Evolutionary conservation across 2,888 invertebrate genomes (phyloP).

Genomic region (Synanthedon formicaeformis): DNA sequence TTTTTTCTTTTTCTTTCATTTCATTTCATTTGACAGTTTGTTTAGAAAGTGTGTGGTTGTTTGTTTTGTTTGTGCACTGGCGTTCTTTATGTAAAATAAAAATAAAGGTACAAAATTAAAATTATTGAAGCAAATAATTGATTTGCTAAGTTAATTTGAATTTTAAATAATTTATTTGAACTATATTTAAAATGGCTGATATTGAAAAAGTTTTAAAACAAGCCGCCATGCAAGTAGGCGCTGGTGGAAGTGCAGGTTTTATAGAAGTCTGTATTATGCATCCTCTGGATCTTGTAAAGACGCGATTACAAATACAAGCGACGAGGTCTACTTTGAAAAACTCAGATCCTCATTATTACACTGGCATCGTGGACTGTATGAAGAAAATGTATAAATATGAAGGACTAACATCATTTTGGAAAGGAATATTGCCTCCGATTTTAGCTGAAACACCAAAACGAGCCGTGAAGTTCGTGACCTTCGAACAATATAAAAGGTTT

Average conservation of each 20-base stretch:
- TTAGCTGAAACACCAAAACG: slow-evolving; percentile 95
- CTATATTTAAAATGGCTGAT: slow-evolving; percentile 41
- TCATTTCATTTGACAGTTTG: too few species aligned
- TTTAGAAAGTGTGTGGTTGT: too few species aligned
- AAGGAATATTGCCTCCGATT: slow-evolving; percentile 93
- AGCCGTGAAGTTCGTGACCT: slow-evolving; percentile 93
- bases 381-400: slow-evolving; percentile 88
- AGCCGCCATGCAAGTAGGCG: slow-evolving; percentile 83
- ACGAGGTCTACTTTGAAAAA: slow-evolving; percentile 21
- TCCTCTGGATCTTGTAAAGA: slow-evolving; percentile 93
- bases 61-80: too few species aligned
- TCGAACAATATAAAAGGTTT: slow-evolving; percentile 91
- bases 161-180: neutral
- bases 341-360: slow-evolving; percentile 74
- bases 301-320: slow-evolving; percentile 71
- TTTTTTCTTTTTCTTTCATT: too few species aligned
- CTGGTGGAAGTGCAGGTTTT: slow-evolving; percentile 93
- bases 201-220: slow-evolving; percentile 70
- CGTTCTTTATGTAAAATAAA: slow-evolving; percentile 3
- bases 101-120: neutral
- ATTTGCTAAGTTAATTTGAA: neutral
- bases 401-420: slow-evolving; percentile 88
- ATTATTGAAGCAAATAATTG: neutral
- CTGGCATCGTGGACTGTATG: slow-evolving; percentile 88
- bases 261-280: slow-evolving; percentile 97